Evolutionary conservation across 2,888 invertebrate species (phyloP).

Genomic region (Monochamus alternatus): DNA sequence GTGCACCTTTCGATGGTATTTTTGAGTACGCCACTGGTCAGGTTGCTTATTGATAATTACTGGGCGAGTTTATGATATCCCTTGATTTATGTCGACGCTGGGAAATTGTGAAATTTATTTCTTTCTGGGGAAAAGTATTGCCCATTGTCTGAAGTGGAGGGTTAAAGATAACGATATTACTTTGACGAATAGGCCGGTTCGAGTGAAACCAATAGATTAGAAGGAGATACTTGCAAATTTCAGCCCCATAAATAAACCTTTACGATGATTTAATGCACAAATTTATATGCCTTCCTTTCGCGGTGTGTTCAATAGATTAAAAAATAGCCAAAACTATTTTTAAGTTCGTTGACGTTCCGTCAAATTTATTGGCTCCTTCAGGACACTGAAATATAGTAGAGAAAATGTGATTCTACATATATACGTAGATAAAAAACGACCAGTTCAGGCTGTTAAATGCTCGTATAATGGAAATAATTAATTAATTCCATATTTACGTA

Average conservation of each 20-base stretch:
- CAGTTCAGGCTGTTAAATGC: neutral
- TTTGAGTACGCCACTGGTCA: slow-evolving; percentile 17
- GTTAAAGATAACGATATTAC: slow-evolving; percentile 34
- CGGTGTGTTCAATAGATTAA: no score
- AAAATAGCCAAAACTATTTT: no score
- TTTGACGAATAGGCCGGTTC: slow-evolving; percentile 26
- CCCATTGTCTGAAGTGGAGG: slow-evolving; percentile 48
- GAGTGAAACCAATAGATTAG: slow-evolving; percentile 9
- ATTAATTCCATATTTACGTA: slow-evolving; percentile 22
- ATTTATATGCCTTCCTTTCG: no score
- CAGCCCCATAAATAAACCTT: neutral
- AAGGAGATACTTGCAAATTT: neutral
- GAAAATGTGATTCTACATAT: no score
- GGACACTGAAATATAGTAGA: no score
- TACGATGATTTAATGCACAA: no score
- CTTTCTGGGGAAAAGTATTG: slow-evolving; percentile 51
- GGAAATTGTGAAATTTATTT: slow-evolving; percentile 54
- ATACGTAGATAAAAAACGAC: no score
- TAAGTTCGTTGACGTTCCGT: no score
- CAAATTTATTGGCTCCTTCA: no score
- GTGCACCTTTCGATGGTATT: neutral
- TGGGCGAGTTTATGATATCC: slow-evolving; percentile 57
- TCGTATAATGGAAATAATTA: slow-evolving; percentile 15
- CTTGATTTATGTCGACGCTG: slow-evolving; percentile 51
- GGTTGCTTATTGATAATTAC: slow-evolving; percentile 57